Conservation (phyloP, 2,888 invertebrate species). For the Pardosa pseudoannulata region DNA sequence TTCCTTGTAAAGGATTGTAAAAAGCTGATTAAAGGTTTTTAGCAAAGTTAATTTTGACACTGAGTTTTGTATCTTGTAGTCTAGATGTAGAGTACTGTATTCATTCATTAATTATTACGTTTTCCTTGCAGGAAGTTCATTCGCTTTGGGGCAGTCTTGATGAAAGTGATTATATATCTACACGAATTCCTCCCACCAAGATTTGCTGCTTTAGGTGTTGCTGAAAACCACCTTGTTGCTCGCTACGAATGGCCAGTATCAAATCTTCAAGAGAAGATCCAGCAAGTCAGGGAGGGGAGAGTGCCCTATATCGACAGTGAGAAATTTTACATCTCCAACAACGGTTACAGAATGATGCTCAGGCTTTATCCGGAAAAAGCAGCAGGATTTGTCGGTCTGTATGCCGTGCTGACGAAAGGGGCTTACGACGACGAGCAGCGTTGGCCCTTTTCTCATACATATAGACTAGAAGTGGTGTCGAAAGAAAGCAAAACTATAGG, state of each 20-base stretch:
- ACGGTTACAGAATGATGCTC: slow-evolving; percentile 71
- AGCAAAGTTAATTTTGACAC: too few species aligned
- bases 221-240: slow-evolving; percentile 31
- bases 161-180: slow-evolving; percentile 52
- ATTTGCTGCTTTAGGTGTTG: slow-evolving; percentile 51
- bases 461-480: slow-evolving; percentile 29
- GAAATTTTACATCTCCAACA: slow-evolving; percentile 68
- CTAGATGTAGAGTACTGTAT: too few species aligned
- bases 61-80: too few species aligned
- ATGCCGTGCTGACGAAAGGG: slow-evolving; percentile 58
- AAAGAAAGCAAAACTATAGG: neutral
- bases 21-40: too few species aligned
- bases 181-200: slow-evolving; percentile 64
- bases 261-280: slow-evolving; percentile 50
- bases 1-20: too few species aligned
- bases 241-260: slow-evolving; percentile 54
- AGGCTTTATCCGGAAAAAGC: slow-evolving; percentile 65
- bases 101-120: too few species aligned
- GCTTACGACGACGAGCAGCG: slow-evolving; percentile 47
- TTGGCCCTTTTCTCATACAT: slow-evolving; percentile 64
- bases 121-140: slow-evolving; percentile 58
- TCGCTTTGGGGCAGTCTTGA: slow-evolving; percentile 64
- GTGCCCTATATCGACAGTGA: slow-evolving; percentile 66
- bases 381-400: slow-evolving; percentile 43
- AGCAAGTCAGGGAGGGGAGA: slow-evolving; percentile 15